Conservation (phyloP, 2,888 invertebrate genomes). For the Amphipyra berbera region DNA sequence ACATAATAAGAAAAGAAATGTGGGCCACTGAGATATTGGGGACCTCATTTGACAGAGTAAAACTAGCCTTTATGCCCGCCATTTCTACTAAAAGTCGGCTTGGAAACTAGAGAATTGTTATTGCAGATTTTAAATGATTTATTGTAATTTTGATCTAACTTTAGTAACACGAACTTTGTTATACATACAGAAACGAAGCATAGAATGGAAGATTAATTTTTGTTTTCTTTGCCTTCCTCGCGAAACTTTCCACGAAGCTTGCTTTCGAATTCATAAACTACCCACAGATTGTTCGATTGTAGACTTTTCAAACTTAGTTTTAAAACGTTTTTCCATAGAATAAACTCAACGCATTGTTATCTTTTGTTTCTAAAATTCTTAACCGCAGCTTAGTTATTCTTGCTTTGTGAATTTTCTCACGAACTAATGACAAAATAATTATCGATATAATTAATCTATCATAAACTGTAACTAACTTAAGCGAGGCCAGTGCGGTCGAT, state of each 20-base stretch:
- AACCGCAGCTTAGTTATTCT: background rate
- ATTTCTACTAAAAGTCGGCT: too few relatives aligned
- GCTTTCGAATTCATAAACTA: constrained; percentile 7
- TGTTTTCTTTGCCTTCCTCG: constrained; percentile 1
- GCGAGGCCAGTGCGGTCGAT: constrained; percentile 8
- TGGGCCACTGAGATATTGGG: too few relatives aligned
- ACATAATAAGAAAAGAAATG: too few relatives aligned
- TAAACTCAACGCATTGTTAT: background rate
- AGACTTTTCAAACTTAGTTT: background rate
- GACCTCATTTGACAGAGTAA: too few relatives aligned
- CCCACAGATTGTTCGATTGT: background rate
- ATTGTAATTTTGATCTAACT: too few relatives aligned
- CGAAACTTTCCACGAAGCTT: constrained; percentile 5
- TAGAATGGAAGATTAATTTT: background rate
- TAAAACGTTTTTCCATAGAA: background rate
- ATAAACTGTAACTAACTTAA: constrained; percentile 2
- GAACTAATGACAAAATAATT: background rate
- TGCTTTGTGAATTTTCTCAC: background rate
- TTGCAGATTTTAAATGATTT: too few relatives aligned
- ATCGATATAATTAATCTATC: constrained; percentile 5
- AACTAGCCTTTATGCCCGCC: too few relatives aligned
- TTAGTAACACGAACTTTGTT: too few relatives aligned
- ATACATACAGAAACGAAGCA: too few relatives aligned
- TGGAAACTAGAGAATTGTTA: too few relatives aligned
- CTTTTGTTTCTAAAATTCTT: background rate